phyloP scores from a whole-genome alignment of 1,140 invertebrate genomes.

The Saccostrea echinata region DNA sequence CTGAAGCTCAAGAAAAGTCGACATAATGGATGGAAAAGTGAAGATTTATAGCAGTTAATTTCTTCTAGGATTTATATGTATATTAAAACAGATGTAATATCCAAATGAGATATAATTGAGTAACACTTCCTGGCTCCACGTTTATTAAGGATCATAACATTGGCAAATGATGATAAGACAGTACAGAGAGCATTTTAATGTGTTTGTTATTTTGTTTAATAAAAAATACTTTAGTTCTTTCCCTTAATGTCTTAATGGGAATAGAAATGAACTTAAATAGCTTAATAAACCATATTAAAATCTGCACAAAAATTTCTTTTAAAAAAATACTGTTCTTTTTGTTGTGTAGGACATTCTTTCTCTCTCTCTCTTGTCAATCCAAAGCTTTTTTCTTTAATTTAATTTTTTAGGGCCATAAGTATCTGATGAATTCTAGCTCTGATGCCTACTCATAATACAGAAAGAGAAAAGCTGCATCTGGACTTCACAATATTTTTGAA shows the following conservation, averaged over 20 bases:
- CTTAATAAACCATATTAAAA: slow-evolving; percentile 1
- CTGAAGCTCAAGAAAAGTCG: slow-evolving; percentile 9
- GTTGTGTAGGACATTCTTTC: too few relatives aligned
- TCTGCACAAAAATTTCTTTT: neutral
- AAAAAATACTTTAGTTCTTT: slow-evolving; percentile 4
- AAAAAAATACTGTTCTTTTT: too few relatives aligned
- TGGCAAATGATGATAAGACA: neutral
- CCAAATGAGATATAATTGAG: slow-evolving; percentile 22
- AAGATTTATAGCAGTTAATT: neutral
- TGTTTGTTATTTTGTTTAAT: neutral
- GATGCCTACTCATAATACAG: too few relatives aligned
- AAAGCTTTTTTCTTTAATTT: too few relatives aligned
- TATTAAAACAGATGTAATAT: slow-evolving; percentile 6
- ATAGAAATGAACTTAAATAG: neutral
- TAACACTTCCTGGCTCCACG: slow-evolving; percentile 24
- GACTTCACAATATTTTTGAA: too few relatives aligned
- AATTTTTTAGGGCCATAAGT: too few relatives aligned
- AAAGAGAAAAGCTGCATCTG: too few relatives aligned
- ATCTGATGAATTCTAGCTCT: too few relatives aligned
- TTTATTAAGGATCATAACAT: slow-evolving; percentile 23
- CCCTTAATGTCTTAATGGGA: neutral
- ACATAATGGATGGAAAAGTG: neutral
- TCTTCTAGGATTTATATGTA: neutral
- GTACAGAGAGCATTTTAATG: neutral
- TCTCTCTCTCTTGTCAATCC: too few relatives aligned